Base-by-base conservation (phyloP, 1,140 invertebrate genomes). In the Drosophila rhopaloa region DNA sequence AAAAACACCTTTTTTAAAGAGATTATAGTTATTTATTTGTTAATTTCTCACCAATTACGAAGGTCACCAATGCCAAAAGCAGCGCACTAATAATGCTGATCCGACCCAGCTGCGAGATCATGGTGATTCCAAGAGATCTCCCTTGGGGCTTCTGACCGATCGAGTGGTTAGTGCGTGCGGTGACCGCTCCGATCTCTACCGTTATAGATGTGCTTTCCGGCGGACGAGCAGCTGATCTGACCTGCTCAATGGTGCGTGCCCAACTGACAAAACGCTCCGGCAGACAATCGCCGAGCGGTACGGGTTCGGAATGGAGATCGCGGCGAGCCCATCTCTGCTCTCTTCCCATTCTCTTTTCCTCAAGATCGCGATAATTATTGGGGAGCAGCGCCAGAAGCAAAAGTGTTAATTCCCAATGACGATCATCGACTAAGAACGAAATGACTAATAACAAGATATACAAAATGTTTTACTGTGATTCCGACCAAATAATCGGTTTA, bases 351-450 rank as follows among this genome's bases (percentile, higher is more conserved):
- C 43, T 54, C 5, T 9, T 11, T 9, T 5, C 40, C 9, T 37
- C 9, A 40, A 51, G 32, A 70, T 38, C n/a, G 47, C 41, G 78
- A 71, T 85, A 81, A 86, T 55, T 38, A 62, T 63, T 51, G 19
- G 46, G 46, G 46, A 41, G 50, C 29, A 38, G 44, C 44, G 53
- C 37, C 66, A 43, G 54, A 44, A 37, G 50, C 55, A 35, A 27
- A 35, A 48, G 54, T 59, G 76, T 70, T 80, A 77, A 84, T 70
- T 85, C 47, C 74, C 58, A 67, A 63, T 44, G 38, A 44, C 19
- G 19, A 53, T 53, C 19, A 57, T 53, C 35, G 35, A 51, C 6
- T 16, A 32, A 40, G 19, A 10, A n/a, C 19, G 32, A 27, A 6
- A 48, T 66, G 13, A 29, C 13, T 48, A 13, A 48, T 48, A 19